These are phyloP conservation scores for Cisticola juncidis DNA, from an alignment of 2,113 vertebrate genomes.

Conservation along the genomic window DNA sequence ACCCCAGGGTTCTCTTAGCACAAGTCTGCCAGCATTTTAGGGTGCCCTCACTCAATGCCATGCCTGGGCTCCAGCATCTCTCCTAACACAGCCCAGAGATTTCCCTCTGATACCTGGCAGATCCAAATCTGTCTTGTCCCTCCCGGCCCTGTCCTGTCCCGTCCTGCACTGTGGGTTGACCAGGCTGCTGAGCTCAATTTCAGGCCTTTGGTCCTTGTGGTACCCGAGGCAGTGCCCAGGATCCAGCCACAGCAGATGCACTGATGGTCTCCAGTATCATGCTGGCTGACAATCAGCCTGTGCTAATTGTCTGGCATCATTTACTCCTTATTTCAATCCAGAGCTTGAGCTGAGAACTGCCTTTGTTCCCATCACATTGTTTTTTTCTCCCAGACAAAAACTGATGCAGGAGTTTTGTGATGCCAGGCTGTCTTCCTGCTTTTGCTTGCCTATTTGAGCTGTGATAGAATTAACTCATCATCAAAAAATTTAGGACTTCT, in stretches of 20 bases:
- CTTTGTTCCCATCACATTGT: not conserved
- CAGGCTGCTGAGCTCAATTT: not conserved
- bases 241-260: fast-evolving
- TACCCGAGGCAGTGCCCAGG: fast-evolving
- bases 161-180: no score
- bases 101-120: not conserved
- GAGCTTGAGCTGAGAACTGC: not conserved
- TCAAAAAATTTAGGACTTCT: not conserved
- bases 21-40: not conserved
- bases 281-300: not conserved
- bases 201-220: not conserved
- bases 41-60: fast-evolving
- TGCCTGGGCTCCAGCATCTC: not conserved
- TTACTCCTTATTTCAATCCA: not conserved
- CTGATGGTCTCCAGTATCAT: not conserved
- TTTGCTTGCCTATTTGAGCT: not conserved
- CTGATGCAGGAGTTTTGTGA: fast-evolving
- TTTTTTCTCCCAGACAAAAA: not conserved
- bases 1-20: not conserved
- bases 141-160: no score
- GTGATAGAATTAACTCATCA: not conserved
- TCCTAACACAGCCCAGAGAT: not conserved
- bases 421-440: not conserved
- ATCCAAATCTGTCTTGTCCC: no score
- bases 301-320: not conserved